Base-by-base conservation (phyloP, 2,888 invertebrate genomes). In the Nephrocerus scutellatus region DNA sequence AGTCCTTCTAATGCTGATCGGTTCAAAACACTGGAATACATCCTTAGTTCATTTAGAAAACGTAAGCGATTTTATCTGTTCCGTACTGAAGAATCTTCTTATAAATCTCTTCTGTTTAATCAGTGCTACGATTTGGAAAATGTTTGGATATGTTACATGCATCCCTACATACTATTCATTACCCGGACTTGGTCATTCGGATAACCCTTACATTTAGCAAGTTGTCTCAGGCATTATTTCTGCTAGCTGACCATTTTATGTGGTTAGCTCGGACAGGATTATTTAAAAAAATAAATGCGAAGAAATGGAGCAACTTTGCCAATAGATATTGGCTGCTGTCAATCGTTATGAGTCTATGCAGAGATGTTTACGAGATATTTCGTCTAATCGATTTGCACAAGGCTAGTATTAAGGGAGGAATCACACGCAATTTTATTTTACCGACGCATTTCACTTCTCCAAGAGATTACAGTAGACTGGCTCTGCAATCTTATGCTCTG, bases 301-400 rank as follows among this genome's bases (percentile, higher is more conserved):
- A 81, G 30, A 83, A 80, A 59, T 90, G 89, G 89, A 77, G 76
- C 36, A 72, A 71, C 30, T 71, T 76, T 7, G 78, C 83, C 3
- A 84, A 85, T 55, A 82, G 79, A 60, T 91, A 89, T 60, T 93
- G 91, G 91, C 66, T 92, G 2, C 72, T 86, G 45, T 83, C 86
- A 2, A 80, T 91, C 12, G 71, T 83, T 9, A 78, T 90, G 66
- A 88, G 87, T 59, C 68, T 92, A 41, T 71, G 77, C 1, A 74
- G 91, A 54, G 91, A 93, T 65, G 60, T 85, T n/a, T 88, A 90
- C 66, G 91, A 92, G 72, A 82, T 90, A 39, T 52, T 74, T 30
- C 73, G 75, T 46, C 70, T 84, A 19, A 55, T 83, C 30, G 76
- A 81, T 54, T 57, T 75, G 6, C 74, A 71, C 44, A 72, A 71